Conservation (phyloP, 2,888 invertebrate genomes). For the Drosophila vallismaia region DNA sequence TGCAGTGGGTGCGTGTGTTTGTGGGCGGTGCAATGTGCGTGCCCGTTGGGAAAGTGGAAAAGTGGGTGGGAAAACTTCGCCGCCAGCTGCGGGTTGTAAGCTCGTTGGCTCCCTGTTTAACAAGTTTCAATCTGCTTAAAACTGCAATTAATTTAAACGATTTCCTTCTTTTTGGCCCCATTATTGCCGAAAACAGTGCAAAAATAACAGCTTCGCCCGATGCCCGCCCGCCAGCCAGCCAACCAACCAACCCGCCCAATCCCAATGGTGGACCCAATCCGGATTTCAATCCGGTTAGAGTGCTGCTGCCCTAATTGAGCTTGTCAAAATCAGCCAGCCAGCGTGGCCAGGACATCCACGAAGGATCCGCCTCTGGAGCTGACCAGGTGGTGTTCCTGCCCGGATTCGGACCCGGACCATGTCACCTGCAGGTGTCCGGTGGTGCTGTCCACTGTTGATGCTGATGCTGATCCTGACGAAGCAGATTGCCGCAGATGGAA, state of each 20-base stretch:
- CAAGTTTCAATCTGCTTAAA: constrained; percentile 76
- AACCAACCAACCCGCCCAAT: constrained; percentile 11
- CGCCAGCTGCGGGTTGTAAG: constrained; percentile 41
- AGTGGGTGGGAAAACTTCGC: constrained; percentile 30
- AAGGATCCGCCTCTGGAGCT: constrained; percentile 26
- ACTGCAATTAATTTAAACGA: constrained; percentile 73
- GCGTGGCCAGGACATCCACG: constrained; percentile 13
- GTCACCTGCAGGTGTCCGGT: constrained; percentile 54
- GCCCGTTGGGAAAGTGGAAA: constrained; percentile 35
- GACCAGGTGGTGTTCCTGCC: constrained; percentile 9
- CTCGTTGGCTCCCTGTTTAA: constrained; percentile 53
- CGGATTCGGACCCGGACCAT: constrained; percentile 41
- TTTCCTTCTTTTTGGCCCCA: constrained; percentile 47
- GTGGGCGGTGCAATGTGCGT: constrained; percentile 56
- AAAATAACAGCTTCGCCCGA: constrained; percentile 3
- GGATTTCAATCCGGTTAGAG: constrained; percentile 31
- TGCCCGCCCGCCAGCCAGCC: not conserved
- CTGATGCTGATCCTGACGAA: constrained; percentile 30
- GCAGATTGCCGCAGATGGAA: constrained; percentile 48
- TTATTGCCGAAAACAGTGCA: constrained; percentile 35
- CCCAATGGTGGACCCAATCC: constrained; percentile 3
- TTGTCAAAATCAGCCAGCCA: constrained; percentile 69
- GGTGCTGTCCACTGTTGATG: constrained; percentile 21
- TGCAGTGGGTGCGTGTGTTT: constrained; percentile 52
- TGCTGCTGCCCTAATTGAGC: constrained; percentile 66